These are phyloP conservation scores for Rhabdomys dilectus DNA, from an alignment of 2,113 vertebrate genomes.

Conservation along the genomic window DNA sequence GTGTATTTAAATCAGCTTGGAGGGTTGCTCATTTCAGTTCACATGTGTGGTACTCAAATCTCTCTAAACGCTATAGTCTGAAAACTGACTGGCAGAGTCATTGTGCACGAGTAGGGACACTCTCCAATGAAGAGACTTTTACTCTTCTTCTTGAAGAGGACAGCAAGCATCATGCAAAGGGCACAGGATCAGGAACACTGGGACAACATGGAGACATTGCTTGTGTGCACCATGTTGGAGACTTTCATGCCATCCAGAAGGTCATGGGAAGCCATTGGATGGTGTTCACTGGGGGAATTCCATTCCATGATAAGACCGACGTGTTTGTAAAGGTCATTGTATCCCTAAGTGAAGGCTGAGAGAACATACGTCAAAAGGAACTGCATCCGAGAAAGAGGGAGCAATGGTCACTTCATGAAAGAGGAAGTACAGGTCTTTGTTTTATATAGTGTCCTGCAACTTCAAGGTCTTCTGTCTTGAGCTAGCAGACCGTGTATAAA, in stretches of 20 bases:
- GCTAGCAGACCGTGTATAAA: background rate
- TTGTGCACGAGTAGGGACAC: background rate
- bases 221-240: background rate
- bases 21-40: slow-evolving; percentile 29
- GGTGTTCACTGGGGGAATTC: background rate
- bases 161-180: background rate
- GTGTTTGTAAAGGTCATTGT: background rate
- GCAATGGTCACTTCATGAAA: background rate
- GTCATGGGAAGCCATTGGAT: background rate
- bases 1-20: slow-evolving; percentile 49
- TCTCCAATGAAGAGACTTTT: background rate
- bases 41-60: background rate
- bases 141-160: background rate
- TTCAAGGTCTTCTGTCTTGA: background rate
- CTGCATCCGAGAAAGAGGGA: background rate
- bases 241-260: background rate
- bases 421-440: background rate
- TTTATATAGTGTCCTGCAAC: background rate
- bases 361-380: background rate
- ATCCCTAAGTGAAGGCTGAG: background rate
- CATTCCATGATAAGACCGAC: background rate
- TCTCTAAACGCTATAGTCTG: background rate
- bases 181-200: too few relatives aligned
- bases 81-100: background rate
- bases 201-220: background rate